phyloP scores from a whole-genome alignment of 2,797 vertebrate genomes.

The Gadopsis bispinosus region DNA sequence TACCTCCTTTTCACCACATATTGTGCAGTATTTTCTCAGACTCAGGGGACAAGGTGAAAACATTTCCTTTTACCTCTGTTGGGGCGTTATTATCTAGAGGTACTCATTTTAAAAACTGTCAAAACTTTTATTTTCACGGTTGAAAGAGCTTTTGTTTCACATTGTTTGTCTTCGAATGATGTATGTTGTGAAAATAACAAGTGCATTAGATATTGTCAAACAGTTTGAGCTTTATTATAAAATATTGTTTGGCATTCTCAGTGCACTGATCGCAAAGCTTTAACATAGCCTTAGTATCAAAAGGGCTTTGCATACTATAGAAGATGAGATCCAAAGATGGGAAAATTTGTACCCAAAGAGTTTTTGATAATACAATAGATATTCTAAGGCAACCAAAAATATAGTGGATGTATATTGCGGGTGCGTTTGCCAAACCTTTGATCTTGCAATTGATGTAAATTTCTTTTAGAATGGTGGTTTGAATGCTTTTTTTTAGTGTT shows the following conservation, averaged over 20 bases:
- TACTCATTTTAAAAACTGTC: slow-evolving; percentile 25
- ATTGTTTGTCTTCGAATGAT: slow-evolving; percentile 60
- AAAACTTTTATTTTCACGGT: slow-evolving; percentile 60
- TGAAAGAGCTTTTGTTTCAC: slow-evolving; percentile 73
- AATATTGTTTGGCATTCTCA: slow-evolving; percentile 67
- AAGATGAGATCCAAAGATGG: slow-evolving; percentile 82
- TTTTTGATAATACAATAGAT: slow-evolving; percentile 71
- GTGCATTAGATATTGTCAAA: slow-evolving; percentile 78
- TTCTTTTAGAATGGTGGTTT: slow-evolving; percentile 62
- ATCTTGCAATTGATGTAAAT: slow-evolving; percentile 72
- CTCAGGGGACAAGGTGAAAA: slow-evolving; percentile 89
- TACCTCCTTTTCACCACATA: slow-evolving; percentile 89
- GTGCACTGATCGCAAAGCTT: slow-evolving; percentile 84
- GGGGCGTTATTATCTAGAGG: slow-evolving; percentile 29
- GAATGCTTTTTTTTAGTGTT: slow-evolving; percentile 75
- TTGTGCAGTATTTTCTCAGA: slow-evolving; percentile 87
- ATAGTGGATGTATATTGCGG: slow-evolving; percentile 57
- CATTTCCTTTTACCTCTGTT: slow-evolving; percentile 74
- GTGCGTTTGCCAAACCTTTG: slow-evolving; percentile 71
- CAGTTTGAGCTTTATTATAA: slow-evolving; percentile 70
- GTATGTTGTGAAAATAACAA: slow-evolving; percentile 74
- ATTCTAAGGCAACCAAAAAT: slow-evolving; percentile 76
- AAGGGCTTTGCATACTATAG: slow-evolving; percentile 76
- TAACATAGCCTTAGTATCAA: slow-evolving; percentile 83
- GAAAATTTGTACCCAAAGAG: slow-evolving; percentile 77